Percentiles rank a stretch among this genome's conserved stretches.
Evolutionary conservation across 2,888 invertebrate genomes (phyloP).

Genomic region (Drosophila neotestacea): DNA sequence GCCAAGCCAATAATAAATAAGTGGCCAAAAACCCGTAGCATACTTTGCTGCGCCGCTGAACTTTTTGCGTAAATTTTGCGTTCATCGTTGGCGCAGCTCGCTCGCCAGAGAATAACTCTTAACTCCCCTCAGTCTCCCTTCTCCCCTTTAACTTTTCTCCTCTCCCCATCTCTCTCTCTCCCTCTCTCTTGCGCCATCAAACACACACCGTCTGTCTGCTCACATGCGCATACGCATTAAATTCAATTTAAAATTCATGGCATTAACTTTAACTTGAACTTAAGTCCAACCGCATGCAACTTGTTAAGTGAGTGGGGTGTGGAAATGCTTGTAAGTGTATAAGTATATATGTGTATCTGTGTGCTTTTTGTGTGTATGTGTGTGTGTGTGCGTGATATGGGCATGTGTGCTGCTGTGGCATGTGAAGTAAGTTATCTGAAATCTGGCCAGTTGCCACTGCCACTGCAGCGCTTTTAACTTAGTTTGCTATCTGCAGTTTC

Average conservation of each 20-base stretch:
- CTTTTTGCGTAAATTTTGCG: slow-evolving; percentile 71
- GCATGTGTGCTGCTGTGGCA: slow-evolving; percentile 9
- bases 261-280: slow-evolving; percentile 79
- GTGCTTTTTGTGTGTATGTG: slow-evolving; percentile 1
- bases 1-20: slow-evolving; percentile 76
- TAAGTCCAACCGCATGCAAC: slow-evolving; percentile 79
- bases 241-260: slow-evolving; percentile 80
- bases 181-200: not conserved
- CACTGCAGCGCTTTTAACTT: slow-evolving; percentile 71
- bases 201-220: slow-evolving; percentile 15
- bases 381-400: slow-evolving; percentile 11
- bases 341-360: not conserved
- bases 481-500: slow-evolving; percentile 57
- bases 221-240: slow-evolving; percentile 68
- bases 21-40: slow-evolving; percentile 70
- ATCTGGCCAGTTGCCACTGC: slow-evolving; percentile 61
- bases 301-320: slow-evolving; percentile 58
- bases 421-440: slow-evolving; percentile 55
- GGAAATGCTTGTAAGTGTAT: slow-evolving; percentile 10
- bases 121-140: not conserved
- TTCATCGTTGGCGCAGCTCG: slow-evolving; percentile 32
- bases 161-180: not conserved
- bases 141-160: not conserved
- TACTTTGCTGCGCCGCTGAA: slow-evolving; percentile 68
- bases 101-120: slow-evolving; percentile 39